Conservation (phyloP, 2,888 invertebrate genomes). For the Drosophila macrospina region DNA sequence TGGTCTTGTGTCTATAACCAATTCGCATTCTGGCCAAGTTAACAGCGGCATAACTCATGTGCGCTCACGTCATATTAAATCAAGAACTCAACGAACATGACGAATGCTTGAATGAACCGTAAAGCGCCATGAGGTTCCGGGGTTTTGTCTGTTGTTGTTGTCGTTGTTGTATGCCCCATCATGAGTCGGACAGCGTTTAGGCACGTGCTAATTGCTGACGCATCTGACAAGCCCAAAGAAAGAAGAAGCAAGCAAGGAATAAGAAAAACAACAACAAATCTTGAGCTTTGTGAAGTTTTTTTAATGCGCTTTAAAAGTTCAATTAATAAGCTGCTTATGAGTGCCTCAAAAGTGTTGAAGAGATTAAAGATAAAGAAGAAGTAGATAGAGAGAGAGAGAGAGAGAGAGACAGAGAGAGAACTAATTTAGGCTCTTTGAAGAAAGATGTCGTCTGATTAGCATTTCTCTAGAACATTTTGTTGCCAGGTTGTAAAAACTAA, state of each 20-base stretch:
- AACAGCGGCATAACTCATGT: conserved; percentile 33
- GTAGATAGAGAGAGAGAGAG: too few species aligned
- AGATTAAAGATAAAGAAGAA: too few species aligned
- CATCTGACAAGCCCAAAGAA: conserved; percentile 42
- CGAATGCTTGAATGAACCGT: conserved; percentile 65
- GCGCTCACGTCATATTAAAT: conserved; percentile 20
- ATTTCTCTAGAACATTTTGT: too few species aligned
- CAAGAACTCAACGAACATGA: conserved; percentile 44
- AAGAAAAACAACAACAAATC: conserved; percentile 5
- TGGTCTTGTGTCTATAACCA: conserved; percentile 9
- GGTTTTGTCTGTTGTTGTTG: conserved; percentile 11
- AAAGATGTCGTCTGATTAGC: too few species aligned
- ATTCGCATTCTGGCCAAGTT: conserved; percentile 32
- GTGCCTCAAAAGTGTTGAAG: not conserved
- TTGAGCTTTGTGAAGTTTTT: conserved; percentile 32
- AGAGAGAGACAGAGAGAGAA: too few species aligned
- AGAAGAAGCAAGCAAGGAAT: not conserved
- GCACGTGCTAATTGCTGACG: conserved; percentile 81
- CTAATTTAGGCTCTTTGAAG: too few species aligned
- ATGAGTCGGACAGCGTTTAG: conserved; percentile 29
- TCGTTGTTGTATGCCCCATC: conserved; percentile 1
- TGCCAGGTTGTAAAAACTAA: too few species aligned
- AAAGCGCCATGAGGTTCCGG: conserved; percentile 75
- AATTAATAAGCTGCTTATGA: conserved; percentile 18
- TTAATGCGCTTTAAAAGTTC: conserved; percentile 16